Evolutionary conservation across 2,888 invertebrate genomes (phyloP).

Genomic region (Cryptus viduatorius): DNA sequence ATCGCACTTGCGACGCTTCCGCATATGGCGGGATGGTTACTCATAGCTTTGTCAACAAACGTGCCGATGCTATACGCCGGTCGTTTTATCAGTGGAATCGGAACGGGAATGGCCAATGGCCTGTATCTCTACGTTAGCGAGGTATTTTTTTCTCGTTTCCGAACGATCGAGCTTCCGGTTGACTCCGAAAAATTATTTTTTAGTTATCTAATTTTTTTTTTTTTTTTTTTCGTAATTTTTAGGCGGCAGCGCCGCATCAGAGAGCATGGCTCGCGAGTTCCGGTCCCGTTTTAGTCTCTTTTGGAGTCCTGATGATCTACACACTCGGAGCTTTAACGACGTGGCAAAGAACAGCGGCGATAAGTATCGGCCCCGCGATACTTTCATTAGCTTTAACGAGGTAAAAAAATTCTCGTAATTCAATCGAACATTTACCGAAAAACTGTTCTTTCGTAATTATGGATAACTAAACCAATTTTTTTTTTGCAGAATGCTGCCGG

Average conservation of each 20-base stretch:
- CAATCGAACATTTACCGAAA: background rate
- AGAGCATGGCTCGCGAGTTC: conserved; percentile 90
- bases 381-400: conserved; percentile 79
- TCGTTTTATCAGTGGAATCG: conserved; percentile 90
- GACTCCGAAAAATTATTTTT: conserved; percentile 1
- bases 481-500: conserved; percentile 86
- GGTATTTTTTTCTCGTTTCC: conserved; percentile 67
- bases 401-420: conserved; percentile 66
- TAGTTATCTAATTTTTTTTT: conserved; percentile 4
- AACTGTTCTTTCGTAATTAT: background rate
- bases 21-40: conserved; percentile 89
- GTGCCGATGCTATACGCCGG: conserved; percentile 89
- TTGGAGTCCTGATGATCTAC: conserved; percentile 90
- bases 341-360: conserved; percentile 89
- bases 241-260: conserved; percentile 89
- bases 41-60: conserved; percentile 88
- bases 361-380: conserved; percentile 86
- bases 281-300: conserved; percentile 90
- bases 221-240: conserved; percentile 71
- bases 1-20: conserved; percentile 90
- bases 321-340: conserved; percentile 89
- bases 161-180: background rate
- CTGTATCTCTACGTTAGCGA: conserved; percentile 83
- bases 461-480: background rate
- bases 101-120: conserved; percentile 87